Conservation (phyloP, 2,797 vertebrate species). For the Ctenosaura bakeri region DNA sequence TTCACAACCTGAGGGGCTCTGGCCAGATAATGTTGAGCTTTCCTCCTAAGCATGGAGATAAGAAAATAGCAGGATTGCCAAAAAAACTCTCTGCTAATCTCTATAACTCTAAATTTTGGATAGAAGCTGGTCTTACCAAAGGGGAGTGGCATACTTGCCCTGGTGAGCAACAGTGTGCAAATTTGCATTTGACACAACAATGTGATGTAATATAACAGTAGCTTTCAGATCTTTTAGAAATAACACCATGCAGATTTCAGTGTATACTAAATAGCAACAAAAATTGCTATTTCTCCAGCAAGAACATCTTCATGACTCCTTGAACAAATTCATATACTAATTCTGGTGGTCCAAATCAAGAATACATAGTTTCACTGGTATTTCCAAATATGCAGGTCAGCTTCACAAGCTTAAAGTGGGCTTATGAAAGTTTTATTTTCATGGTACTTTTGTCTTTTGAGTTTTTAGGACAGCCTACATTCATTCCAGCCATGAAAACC, state of each 20-base stretch:
- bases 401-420: not conserved
- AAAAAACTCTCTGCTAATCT: not conserved
- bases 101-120: not conserved
- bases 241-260: not conserved
- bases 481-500: not conserved
- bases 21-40: not conserved
- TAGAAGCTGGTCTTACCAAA: not conserved
- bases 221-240: not conserved
- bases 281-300: not conserved
- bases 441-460: not conserved
- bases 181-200: not conserved
- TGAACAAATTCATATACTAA: not conserved
- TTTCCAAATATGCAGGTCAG: not conserved
- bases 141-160: not conserved
- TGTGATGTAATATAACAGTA: too few relatives aligned
- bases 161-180: not conserved
- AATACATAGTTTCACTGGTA: not conserved
- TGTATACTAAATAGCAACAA: not conserved
- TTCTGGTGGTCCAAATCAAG: not conserved
- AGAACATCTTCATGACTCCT: not conserved
- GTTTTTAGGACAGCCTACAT: not conserved
- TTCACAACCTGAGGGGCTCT: not conserved
- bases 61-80: not conserved
- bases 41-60: not conserved
- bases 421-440: not conserved